Evolutionary conservation across 2,113 vertebrate genomes (phyloP), one percentile per base, ranked within the genome.

Genomic region (Anarrhichthys ocellatus): DNA sequence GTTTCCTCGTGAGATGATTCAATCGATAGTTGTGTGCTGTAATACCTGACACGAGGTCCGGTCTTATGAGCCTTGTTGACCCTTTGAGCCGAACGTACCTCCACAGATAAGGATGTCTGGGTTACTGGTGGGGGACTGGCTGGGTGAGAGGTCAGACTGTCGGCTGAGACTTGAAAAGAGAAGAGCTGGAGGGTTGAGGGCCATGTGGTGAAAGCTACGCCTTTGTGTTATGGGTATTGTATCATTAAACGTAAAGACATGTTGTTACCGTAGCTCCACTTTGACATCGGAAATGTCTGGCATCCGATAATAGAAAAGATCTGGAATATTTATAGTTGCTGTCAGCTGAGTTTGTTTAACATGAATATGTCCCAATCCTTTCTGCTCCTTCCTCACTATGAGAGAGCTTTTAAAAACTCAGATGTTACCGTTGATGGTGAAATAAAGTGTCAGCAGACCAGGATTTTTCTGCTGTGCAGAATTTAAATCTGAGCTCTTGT

Each of bases 41-140:
- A 46, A 75, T 38, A 70, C 10, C 6, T 66, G 29, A 59, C 48
- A 4, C 13, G 62, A 24, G 1, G 24, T 17, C 46, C 27, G 11
- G 9, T 14, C 69, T 59, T 74, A n/a, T 40, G 50, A 50, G 13
- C 86, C 69, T 76, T 4, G 68, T 24, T 66, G 77, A 86, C 61
- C 66, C 63, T 59, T 18, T 10, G 24, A 81, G 9, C 34, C 15
- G 44, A 81, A 29, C 62, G 67, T 84, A 76, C 69, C 65, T 76
- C 76, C 24, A 29, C 56, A 84, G 89, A 88, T 91, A 76, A 91
- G 58, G 63, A 13, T 81, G 82, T 83, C 56, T 86, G 77, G 66
- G 76, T 65, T 76, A 52, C 58, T 59, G 77, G 44, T 44, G 70
- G 27, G 72, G 70, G 76, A 58, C 63, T 59, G 78, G 62, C 32